These are phyloP conservation scores for Cynocephalus volans DNA, from an alignment of 2,113 vertebrate species.

Conservation along the genomic window DNA sequence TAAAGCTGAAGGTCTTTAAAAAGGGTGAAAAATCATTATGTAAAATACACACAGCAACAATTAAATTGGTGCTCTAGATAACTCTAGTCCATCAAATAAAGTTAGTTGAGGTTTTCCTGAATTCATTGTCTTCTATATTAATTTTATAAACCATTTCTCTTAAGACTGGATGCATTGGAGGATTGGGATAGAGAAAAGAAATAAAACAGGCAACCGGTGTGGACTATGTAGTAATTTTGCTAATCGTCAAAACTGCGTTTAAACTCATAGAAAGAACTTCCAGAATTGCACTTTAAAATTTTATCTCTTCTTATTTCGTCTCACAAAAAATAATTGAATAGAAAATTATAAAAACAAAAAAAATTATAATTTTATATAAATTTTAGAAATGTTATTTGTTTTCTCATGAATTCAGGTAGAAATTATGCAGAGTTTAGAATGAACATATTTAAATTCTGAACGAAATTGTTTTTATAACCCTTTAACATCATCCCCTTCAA, in stretches of 20 bases:
- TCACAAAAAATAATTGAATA: conserved; percentile 8
- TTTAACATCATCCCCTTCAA: conserved; percentile 7
- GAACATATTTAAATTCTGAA: conserved; percentile 36
- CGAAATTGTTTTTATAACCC: conserved; percentile 22
- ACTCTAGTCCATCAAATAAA: neutral
- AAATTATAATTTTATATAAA: too few relatives aligned
- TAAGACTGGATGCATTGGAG: neutral
- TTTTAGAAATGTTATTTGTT: neutral
- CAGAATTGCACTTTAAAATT: neutral
- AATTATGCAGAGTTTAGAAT: conserved; percentile 42
- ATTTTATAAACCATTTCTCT: neutral
- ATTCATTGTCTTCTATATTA: neutral
- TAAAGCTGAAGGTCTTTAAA: neutral
- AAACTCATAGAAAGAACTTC: neutral
- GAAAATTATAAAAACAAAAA: conserved; percentile 37
- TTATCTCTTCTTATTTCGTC: conserved; percentile 15
- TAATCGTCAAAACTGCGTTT: neutral
- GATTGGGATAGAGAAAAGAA: neutral
- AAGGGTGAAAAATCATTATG: neutral
- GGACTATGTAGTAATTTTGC: neutral
- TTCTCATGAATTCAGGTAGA: conserved; percentile 34
- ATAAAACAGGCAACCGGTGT: neutral
- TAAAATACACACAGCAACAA: neutral
- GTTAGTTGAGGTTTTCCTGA: neutral
- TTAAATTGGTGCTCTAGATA: neutral